Percentiles rank a stretch among this genome's conserved stretches.
Conservation (phyloP, 2,113 vertebrate genomes). For the Scomber japonicus region DNA sequence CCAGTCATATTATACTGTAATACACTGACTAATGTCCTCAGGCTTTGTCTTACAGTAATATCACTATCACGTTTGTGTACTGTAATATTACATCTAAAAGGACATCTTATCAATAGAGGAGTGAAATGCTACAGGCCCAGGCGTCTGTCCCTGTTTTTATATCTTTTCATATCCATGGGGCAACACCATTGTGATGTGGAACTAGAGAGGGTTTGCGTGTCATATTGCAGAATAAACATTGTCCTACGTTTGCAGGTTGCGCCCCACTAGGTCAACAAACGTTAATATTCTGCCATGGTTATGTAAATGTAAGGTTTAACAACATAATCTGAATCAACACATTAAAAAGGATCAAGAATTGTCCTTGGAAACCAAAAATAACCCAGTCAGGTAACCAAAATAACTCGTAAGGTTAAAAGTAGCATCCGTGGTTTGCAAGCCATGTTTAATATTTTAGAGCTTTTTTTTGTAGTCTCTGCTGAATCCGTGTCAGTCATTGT, state of each 20-base stretch:
- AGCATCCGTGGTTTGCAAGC: background rate
- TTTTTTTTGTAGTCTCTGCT: background rate
- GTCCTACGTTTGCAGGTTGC: constrained; percentile 8
- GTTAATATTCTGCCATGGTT: background rate
- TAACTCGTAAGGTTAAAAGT: background rate
- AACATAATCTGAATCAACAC: constrained; percentile 2
- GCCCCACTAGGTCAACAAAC: constrained; percentile 32
- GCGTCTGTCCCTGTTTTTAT: constrained; percentile 36
- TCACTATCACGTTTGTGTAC: constrained; percentile 28
- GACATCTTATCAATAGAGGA: constrained; percentile 20
- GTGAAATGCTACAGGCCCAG: constrained; percentile 47
- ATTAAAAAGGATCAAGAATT: background rate
- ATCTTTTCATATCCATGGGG: constrained; percentile 12
- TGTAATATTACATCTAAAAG: constrained; percentile 14
- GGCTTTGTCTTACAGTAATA: constrained; percentile 42
- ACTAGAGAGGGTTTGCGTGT: constrained; percentile 24
- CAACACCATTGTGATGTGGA: constrained; percentile 27
- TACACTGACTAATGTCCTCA: constrained; percentile 1
- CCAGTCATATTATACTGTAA: constrained; percentile 12
- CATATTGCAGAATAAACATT: constrained; percentile 19
- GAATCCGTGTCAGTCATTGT: constrained; percentile 41
- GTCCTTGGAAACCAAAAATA: background rate
- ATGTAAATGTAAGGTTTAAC: constrained; percentile 23
- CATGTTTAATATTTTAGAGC: no score
- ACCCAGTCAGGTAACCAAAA: background rate